Base-by-base conservation (phyloP, 1,140 invertebrate species). In the Gonioctena quinquepunctata region DNA sequence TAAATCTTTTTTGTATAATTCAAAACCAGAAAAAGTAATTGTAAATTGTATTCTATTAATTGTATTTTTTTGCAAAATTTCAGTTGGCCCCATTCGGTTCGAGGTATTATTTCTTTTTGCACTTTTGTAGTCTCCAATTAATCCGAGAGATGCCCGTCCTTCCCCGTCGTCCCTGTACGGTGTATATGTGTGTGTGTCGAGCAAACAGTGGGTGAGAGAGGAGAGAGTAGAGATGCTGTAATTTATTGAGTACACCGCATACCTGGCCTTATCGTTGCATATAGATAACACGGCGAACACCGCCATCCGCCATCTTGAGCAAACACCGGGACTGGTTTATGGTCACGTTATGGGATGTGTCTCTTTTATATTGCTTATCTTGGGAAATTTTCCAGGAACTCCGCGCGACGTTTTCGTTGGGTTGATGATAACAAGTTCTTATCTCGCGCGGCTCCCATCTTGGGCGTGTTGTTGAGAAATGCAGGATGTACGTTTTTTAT, bases 211-310 rank as follows among this genome's bases (percentile, higher is more conserved):
- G 62, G 33, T 49, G 21, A n/a, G 13, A n/a, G 18, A 16, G 63
- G 73, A 68, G 67, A 72, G 33, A n/a, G 11, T 2, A 68, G 72
- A 76, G 76, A 77, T 77, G 76, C 76, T 74, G 76, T 77, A 77
- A 77, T 77, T 77, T 76, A 77, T 77, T 77, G 73, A 76, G 76
- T 75, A 77, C 73, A 77, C 75, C 67, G 69, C 69, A 77, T 77
- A 77, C 74, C 73, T 76, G 76, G 76, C 68, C 76, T 77, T 77
- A 77, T 77, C 76, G 76, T 71, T 69, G 73, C 71, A 74, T 66
- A 70, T 48, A 62, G 56, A 77, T 77, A 77, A 77, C 71, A 77
- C 61, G 67, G 33, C 69, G 70, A 68, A 59, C 66, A 72, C 76
- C 76, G 76, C 76, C 76, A 77, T 77, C 74, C 76, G 76, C 76